These are phyloP conservation scores for Caenorhabditis virilis DNA, from an alignment of 2,888 invertebrate species.

Conservation along the genomic window DNA sequence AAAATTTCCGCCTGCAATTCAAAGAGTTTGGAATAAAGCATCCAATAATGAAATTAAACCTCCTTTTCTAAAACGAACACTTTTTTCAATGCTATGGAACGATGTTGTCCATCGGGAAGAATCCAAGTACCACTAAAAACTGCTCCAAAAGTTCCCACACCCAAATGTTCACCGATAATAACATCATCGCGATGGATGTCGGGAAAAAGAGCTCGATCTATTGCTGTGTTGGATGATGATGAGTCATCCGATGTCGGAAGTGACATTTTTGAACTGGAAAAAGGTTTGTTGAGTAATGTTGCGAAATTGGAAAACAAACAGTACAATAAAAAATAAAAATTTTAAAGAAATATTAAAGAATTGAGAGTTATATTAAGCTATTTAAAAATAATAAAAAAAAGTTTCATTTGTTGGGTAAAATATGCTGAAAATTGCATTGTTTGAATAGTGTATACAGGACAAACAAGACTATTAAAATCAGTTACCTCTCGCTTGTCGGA, in stretches of 20 bases:
- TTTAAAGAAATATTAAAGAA: no score
- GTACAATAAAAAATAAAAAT: no score
- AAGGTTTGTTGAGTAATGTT: no score
- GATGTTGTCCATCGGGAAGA: slow-evolving; percentile 13
- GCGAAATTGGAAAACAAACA: no score
- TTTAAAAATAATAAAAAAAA: no score
- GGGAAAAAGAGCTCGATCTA: slow-evolving; percentile 38
- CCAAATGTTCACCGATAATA: slow-evolving; percentile 49
- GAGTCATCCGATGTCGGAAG: slow-evolving; percentile 28
- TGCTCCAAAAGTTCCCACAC: slow-evolving; percentile 56
- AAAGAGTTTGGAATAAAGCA: slow-evolving; percentile 1
- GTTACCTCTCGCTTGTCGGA: no score
- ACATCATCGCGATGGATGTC: slow-evolving; percentile 55
- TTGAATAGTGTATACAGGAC: no score
- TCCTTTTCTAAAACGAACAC: slow-evolving; percentile 64
- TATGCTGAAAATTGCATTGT: no score
- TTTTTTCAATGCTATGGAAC: slow-evolving; percentile 56
- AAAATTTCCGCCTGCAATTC: slow-evolving; percentile 53
- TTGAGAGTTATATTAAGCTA: no score
- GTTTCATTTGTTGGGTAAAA: no score
- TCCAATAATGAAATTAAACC: slow-evolving; percentile 9
- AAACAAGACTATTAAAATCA: no score
- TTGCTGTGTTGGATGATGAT: slow-evolving; percentile 11
- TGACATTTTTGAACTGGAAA: neutral
- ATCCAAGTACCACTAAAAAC: slow-evolving; percentile 53